These are phyloP conservation scores for Horisme vitalbata DNA, from an alignment of 2,888 invertebrate species.

Conservation along the genomic window DNA sequence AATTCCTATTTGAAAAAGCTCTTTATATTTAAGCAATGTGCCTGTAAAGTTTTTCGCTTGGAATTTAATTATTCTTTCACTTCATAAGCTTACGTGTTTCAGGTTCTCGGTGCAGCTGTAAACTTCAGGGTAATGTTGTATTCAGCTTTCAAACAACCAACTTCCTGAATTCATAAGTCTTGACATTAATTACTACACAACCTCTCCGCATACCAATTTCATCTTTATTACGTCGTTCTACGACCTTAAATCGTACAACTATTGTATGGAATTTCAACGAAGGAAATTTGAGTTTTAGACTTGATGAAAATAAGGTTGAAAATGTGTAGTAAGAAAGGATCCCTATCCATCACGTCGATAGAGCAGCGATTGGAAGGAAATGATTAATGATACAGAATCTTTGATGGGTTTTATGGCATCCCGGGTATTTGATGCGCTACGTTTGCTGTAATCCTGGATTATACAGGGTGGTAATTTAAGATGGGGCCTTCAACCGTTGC, in stretches of 20 bases:
- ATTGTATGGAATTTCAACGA: background rate
- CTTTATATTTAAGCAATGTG: too few relatives aligned
- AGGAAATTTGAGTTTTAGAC: background rate
- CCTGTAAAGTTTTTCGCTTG: too few relatives aligned
- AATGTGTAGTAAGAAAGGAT: background rate
- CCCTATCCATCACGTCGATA: constrained; percentile 17
- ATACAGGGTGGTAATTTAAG: too few relatives aligned
- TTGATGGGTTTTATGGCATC: constrained; percentile 16
- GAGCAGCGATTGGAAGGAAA: constrained; percentile 18
- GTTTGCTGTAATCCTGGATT: constrained; percentile 6
- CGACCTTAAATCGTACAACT: constrained; percentile 1
- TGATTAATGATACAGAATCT: constrained; percentile 27
- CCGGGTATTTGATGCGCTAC: constrained; percentile 9
- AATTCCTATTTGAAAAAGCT: too few relatives aligned
- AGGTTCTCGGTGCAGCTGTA: background rate
- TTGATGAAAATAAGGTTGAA: background rate
- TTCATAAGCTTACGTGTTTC: too few relatives aligned
- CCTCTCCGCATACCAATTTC: background rate
- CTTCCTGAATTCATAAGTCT: constrained; percentile 24
- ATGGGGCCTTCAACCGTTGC: too few relatives aligned
- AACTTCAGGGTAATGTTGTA: background rate
- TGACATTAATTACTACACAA: constrained; percentile 22
- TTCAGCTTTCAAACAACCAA: constrained; percentile 16
- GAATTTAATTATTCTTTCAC: too few relatives aligned
- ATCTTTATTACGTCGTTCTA: background rate